Base-by-base conservation (phyloP, 2,797 vertebrate genomes). In the Pseudopleuronectes americanus region DNA sequence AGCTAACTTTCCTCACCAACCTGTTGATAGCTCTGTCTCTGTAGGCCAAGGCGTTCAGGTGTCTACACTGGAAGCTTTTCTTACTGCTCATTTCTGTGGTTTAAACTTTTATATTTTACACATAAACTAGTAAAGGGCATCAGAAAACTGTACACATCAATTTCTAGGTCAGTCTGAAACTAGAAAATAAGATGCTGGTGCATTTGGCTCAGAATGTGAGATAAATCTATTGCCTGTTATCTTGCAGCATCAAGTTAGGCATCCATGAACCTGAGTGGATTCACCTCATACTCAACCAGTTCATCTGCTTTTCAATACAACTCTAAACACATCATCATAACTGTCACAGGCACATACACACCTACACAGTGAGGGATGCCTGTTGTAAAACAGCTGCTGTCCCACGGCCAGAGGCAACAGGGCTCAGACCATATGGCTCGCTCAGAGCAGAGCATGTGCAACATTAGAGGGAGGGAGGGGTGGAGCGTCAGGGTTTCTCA, bases 341-440 rank as follows among this genome's bases (percentile, higher is more conserved):
- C 62, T 23, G 6, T 38, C 1, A 2, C 21, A 53, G 48, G 17
- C 62, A 64, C 77, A 76, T 88, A 75, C 90, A 85, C 90, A 58
- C 24, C 71, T 79, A 76, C 68, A 77, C 66, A 71, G 63, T 57
- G 65, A 84, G 28, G 56, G 77, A 74, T 71, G 86, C 80, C 86
- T 89, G 69, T 83, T 89, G 80, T 72, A 81, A 71, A 90, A 74
- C 93, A 95, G 94, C 94, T 95, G 95, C 91, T 85, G n/a, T 89
- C 77, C 64, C 26, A 83, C 90, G 80, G 85, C 95, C 90, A 57
- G 81, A 89, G 92, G 95, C 92, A 4, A 81, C 91, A 64, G 64
- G 61, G 85, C 41, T 90, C 31, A 57, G 67, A 90, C 79, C 95
- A 96, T 95, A 95, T 95, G 94, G 93, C 82, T 84, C 74, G 82